phyloP scores from a whole-genome alignment of 2,888 invertebrate genomes.

The Stenoptilia bipunctidactyla region DNA sequence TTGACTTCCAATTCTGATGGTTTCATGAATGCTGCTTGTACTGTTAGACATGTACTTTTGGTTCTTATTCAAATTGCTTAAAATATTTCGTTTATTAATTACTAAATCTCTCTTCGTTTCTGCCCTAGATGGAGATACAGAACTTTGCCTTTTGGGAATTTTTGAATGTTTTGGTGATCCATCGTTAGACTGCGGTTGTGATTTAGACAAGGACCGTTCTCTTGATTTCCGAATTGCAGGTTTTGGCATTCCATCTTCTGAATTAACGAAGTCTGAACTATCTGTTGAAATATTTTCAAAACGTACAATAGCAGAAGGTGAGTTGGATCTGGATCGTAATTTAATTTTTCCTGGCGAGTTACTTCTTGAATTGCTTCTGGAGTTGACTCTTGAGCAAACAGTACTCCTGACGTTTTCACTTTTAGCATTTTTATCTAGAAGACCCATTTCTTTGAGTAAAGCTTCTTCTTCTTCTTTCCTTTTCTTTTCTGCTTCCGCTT shows the following conservation, averaged over 20 bases:
- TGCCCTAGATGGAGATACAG: conserved; percentile 49
- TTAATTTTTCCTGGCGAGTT: conserved; percentile 51
- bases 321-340: conserved; percentile 53
- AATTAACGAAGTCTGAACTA: conserved; percentile 35
- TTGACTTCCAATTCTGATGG: conserved; percentile 47
- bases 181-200: conserved; percentile 57
- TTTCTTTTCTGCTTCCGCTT: conserved; percentile 52
- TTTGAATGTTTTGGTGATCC: conserved; percentile 62
- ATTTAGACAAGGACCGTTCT: conserved; percentile 42
- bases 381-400: conserved; percentile 28
- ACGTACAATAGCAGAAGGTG: conserved; percentile 47
- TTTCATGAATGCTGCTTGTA: conserved; percentile 61
- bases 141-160: conserved; percentile 59
- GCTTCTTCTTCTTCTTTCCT: conserved; percentile 58
- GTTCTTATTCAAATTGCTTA: conserved; percentile 38
- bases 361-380: conserved; percentile 45
- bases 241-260: conserved; percentile 31
- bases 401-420: conserved; percentile 34
- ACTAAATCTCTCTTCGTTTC: conserved; percentile 20
- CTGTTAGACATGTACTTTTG: conserved; percentile 59
- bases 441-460: conserved; percentile 56
- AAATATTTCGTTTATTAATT: conserved; percentile 28
- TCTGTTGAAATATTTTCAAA: conserved; percentile 33
- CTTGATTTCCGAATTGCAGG: conserved; percentile 47
- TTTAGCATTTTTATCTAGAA: conserved; percentile 36